These are phyloP conservation scores for Sepioteuthis lessoniana DNA, from an alignment of 2,888 invertebrate species.

Conservation along the genomic window DNA sequence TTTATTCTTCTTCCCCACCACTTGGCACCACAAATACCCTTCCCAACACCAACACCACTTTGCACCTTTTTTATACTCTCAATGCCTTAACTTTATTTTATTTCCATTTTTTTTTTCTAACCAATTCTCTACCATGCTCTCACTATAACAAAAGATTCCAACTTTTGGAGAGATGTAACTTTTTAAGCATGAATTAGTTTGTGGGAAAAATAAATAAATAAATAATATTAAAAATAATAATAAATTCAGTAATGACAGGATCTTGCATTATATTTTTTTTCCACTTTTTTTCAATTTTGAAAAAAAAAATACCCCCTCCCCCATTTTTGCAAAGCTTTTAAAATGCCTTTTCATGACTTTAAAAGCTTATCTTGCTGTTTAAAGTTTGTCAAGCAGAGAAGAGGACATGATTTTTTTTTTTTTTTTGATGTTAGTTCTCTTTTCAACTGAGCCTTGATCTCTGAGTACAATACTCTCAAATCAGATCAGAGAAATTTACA, in stretches of 20 bases:
- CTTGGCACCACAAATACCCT: not conserved
- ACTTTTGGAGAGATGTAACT: not conserved
- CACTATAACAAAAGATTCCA: not conserved
- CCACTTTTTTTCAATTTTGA: not conserved
- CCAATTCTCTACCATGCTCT: not conserved
- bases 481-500: not conserved
- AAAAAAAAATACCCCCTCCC: not conserved
- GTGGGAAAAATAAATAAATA: not conserved
- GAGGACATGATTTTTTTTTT: not conserved
- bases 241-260: not conserved
- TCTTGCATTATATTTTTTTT: not conserved
- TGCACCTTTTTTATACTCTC: not conserved
- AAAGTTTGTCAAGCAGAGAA: not conserved
- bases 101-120: not conserved
- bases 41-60: not conserved
- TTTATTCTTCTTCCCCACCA: not conserved
- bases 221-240: constrained; percentile 4
- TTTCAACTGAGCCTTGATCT: not conserved
- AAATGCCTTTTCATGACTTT: constrained; percentile 33
- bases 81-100: not conserved
- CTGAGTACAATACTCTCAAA: not conserved
- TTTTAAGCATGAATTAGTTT: not conserved
- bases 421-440: not conserved
- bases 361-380: constrained; percentile 20
- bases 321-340: not conserved